Conservation (phyloP, 2,888 invertebrate genomes). For the Cerceris ruficornis region DNA sequence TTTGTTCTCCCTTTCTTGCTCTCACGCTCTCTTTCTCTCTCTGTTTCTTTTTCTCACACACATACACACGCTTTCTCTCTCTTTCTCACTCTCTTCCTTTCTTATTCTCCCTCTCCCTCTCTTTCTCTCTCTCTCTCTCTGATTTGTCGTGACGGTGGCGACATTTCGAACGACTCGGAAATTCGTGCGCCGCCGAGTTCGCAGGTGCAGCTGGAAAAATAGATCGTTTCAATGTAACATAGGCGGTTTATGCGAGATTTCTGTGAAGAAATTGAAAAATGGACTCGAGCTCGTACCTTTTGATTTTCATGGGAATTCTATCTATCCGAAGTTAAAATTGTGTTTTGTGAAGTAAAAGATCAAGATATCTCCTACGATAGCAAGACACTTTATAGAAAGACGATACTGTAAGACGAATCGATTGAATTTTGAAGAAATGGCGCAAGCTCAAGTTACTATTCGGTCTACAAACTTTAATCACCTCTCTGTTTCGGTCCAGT, state of each 20-base stretch:
- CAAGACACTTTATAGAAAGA: neutral
- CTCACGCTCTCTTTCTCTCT: slow-evolving; percentile 9
- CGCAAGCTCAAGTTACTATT: slow-evolving; percentile 28
- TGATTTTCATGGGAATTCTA: too few relatives aligned
- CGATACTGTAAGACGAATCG: neutral
- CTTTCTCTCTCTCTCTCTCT: slow-evolving; percentile 27
- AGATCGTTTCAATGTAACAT: slow-evolving; percentile 52
- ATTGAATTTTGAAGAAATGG: neutral
- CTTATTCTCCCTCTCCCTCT: slow-evolving; percentile 23
- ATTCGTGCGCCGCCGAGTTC: slow-evolving; percentile 44
- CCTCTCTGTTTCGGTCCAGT: slow-evolving; percentile 31
- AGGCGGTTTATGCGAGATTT: slow-evolving; percentile 25
- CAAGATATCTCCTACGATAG: neutral
- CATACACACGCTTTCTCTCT: slow-evolving; percentile 21
- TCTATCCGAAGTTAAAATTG: too few relatives aligned
- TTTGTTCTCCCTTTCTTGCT: slow-evolving; percentile 24
- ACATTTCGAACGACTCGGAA: slow-evolving; percentile 45
- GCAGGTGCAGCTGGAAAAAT: slow-evolving; percentile 59
- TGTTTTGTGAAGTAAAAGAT: too few relatives aligned
- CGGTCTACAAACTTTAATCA: slow-evolving; percentile 47
- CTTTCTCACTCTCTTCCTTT: slow-evolving; percentile 23
- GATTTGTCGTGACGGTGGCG: slow-evolving; percentile 50
- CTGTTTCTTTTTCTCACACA: slow-evolving; percentile 13
- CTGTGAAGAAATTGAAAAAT: slow-evolving; percentile 11
- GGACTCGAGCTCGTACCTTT: slow-evolving; percentile 26